Evolutionary conservation across 2,797 vertebrate genomes (phyloP), one percentile per base, ranked within the genome.

Genomic region (Borostomias antarcticus): DNA sequence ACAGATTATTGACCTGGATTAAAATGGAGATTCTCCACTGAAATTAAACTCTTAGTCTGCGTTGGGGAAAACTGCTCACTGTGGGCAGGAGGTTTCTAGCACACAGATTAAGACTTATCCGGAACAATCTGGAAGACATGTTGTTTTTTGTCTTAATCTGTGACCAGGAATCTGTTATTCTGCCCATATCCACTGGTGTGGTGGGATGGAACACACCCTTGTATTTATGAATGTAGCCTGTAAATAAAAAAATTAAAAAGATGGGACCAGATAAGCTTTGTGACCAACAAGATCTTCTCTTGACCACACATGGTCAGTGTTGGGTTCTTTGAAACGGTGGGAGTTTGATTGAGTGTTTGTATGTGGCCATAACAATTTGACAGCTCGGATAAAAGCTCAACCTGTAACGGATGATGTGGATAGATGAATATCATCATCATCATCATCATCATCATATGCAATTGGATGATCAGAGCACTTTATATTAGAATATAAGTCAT

Each of bases 211-310:
- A 45, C 50, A 15, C 33, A 26, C 33, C 3, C 48, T 70, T 82
- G 72, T 79, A 76, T 82, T 81, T 77, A 81, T 77, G 74, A 72
- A 66, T 79, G 67, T 80, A 70, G 58, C 56, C 62, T 85, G 83
- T 81, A 75, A 80, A 78, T 72, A 81, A 81, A 79, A 7, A 32
- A 56, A 32, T 15, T 28, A 37, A 54, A n/a, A 23, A 68, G 32
- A 29, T 70, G 37, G 48, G 57, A 62, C 33, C 54, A 58, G 43
- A 43, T 47, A 25, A 64, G 29, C 15, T 37, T 58, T 13, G 32
- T 19, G 57, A 58, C 33, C 33, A 58, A 11, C 37, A 19, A 10
- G 33, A 17, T 11, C 21, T 58, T 58, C 9, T 58, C 21, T 40
- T 23, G 11, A 54, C 52, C 26, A 29, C 52, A 17, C 13, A 28